Percentiles rank a stretch among this genome's conserved stretches.
Evolutionary conservation across 64 coral and sea anemone genomes (phyloP).

Genomic region (Montipora capricornis): DNA sequence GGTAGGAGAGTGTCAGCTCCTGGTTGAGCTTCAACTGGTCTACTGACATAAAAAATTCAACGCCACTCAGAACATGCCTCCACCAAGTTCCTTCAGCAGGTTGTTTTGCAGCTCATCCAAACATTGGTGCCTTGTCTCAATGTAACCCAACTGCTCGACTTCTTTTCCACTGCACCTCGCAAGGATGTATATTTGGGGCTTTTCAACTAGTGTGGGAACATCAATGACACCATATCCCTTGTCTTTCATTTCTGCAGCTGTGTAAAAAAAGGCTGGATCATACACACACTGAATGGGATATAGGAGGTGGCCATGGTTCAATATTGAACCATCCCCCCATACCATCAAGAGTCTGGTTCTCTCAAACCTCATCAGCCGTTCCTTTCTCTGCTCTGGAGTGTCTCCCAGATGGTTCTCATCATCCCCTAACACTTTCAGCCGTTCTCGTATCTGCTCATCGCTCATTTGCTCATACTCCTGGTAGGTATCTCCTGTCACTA

Average conservation of each 20-base stretch:
- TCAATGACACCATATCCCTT: slow-evolving; percentile 59
- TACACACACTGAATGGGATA: slow-evolving; percentile 51
- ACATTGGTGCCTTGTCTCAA: slow-evolving; percentile 38
- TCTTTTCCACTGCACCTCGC: slow-evolving; percentile 28
- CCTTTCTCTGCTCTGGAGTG: not conserved
- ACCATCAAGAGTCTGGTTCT: slow-evolving; percentile 57
- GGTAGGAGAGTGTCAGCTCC: no score
- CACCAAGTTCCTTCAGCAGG: not conserved
- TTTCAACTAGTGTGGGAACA: slow-evolving; percentile 44
- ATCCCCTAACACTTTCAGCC: slow-evolving; percentile 19
- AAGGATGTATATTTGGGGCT: slow-evolving; percentile 41
- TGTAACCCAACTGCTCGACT: slow-evolving; percentile 53
- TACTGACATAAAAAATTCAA: no score
- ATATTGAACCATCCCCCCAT: slow-evolving; percentile 65
- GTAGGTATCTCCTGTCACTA: slow-evolving; percentile 67
- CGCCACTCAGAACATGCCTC: no score
- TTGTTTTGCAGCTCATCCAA: slow-evolving; percentile 28
- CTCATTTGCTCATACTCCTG: slow-evolving; percentile 38
- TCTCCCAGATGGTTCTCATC: not conserved
- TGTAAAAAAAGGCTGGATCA: slow-evolving; percentile 66
- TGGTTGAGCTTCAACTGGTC: no score
- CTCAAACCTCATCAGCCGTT: slow-evolving; percentile 33
- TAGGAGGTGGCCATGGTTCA: slow-evolving; percentile 70
- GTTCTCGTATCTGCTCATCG: slow-evolving; percentile 23
- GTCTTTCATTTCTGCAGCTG: slow-evolving; percentile 50